A percentile compares a stretch with the other conserved stretches of the same genome.
These are phyloP conservation scores for Sphenopsis melanotis DNA, from an alignment of 2,797 vertebrate genomes.

Conservation along the genomic window DNA sequence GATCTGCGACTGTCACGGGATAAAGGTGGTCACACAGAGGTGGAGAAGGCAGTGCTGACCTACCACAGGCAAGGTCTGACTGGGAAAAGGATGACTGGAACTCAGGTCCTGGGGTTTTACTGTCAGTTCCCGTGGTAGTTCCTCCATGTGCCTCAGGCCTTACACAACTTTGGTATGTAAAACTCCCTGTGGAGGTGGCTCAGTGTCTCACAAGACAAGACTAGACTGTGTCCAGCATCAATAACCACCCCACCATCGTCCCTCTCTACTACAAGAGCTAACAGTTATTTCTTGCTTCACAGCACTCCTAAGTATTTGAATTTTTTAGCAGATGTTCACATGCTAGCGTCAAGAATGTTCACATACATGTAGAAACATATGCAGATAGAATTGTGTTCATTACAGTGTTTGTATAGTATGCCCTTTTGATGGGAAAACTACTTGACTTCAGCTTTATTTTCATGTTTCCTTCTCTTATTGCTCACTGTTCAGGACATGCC, in stretches of 20 bases:
- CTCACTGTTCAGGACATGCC: not conserved
- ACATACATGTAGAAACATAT: not conserved
- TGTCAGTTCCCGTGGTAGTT: not conserved
- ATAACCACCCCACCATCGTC: not conserved
- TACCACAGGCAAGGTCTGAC: not conserved
- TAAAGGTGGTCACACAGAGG: not conserved
- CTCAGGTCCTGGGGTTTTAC: not conserved
- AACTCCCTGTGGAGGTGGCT: not conserved
- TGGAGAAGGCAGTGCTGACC: not conserved
- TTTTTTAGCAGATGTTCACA: not conserved
- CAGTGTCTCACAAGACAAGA: not conserved
- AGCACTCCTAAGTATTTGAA: not conserved
- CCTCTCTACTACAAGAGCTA: not conserved
- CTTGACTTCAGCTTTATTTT: not conserved
- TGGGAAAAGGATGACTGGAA: not conserved
- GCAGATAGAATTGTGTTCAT: not conserved
- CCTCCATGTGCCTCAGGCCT: not conserved
- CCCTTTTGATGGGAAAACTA: not conserved
- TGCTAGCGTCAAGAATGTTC: not conserved
- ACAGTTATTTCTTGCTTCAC: not conserved
- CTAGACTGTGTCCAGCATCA: not conserved
- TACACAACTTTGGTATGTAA: not conserved
- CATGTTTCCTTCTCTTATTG: not conserved
- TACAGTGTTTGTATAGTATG: not conserved
- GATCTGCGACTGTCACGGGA: fast-evolving